phyloP scores from a whole-genome alignment of 2,113 vertebrate genomes.

The Antennarius striatus region DNA sequence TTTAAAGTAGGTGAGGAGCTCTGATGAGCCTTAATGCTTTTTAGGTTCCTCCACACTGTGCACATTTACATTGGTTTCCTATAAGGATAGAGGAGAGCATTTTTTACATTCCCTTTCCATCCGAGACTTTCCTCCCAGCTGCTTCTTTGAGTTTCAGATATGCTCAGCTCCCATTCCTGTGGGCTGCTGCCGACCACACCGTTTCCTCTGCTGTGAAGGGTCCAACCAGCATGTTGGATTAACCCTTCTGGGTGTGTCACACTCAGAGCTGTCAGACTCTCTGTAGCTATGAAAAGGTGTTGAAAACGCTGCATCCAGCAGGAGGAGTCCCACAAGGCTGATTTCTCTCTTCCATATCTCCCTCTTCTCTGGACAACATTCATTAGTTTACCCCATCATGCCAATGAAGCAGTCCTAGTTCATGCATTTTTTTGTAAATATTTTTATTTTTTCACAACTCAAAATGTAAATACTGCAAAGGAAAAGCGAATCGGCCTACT shows the following conservation, averaged over 20 bases:
- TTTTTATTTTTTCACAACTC: slow-evolving; percentile 57
- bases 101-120: slow-evolving; percentile 1
- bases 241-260: slow-evolving; percentile 15
- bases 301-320: neutral
- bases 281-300: slow-evolving; percentile 62
- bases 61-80: slow-evolving; percentile 20
- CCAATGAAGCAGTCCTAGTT: slow-evolving; percentile 48
- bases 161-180: neutral
- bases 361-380: neutral
- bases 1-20: neutral
- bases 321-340: slow-evolving; percentile 24
- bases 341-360: slow-evolving; percentile 19
- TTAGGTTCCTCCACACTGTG: neutral
- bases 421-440: slow-evolving; percentile 66
- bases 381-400: slow-evolving; percentile 25
- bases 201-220: slow-evolving; percentile 18
- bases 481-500: slow-evolving; percentile 41
- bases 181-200: neutral
- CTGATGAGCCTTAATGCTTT: neutral
- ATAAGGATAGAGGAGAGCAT: slow-evolving; percentile 27
- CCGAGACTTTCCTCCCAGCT: neutral
- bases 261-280: slow-evolving; percentile 54
- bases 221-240: slow-evolving; percentile 14
- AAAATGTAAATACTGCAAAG: slow-evolving; percentile 72
- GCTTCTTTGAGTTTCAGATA: slow-evolving; percentile 9